Conservation (phyloP, 2,888 invertebrate species). For the Trachelus troglodyta region DNA sequence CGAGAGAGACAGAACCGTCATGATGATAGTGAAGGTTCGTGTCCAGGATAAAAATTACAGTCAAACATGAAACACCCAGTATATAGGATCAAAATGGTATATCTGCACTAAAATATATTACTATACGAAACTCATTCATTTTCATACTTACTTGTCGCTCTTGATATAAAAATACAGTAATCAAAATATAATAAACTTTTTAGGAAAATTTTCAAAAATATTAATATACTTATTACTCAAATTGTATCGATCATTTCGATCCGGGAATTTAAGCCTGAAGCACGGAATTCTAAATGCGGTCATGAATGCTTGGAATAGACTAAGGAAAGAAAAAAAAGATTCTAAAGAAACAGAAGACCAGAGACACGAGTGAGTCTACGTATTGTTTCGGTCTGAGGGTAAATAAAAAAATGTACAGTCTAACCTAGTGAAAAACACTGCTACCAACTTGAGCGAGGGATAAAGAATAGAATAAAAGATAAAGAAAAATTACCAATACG, state of each 20-base stretch:
- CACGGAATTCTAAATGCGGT: neutral
- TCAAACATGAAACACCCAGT: neutral
- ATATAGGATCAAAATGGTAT: neutral
- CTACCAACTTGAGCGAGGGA: neutral
- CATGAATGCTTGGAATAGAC: neutral
- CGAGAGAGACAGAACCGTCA: neutral
- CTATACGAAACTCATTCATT: neutral
- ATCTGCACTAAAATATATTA: neutral
- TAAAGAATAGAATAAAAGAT: neutral
- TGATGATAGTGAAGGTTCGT: neutral
- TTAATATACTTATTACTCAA: neutral
- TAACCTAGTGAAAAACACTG: neutral
- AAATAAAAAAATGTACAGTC: neutral
- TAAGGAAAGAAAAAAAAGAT: neutral
- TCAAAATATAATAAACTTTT: too few relatives aligned
- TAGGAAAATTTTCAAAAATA: too few relatives aligned
- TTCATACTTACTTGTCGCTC: neutral
- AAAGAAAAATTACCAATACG: neutral
- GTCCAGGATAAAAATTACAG: neutral
- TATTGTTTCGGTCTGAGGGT: neutral
- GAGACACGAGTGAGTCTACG: neutral
- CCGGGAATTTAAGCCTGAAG: neutral
- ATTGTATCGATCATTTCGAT: neutral
- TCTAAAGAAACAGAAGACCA: neutral
- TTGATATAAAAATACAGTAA: neutral